Percentiles rank a stretch among this genome's conserved stretches.
These are phyloP conservation scores for Aphelocoma californica DNA, from an alignment of 2,797 vertebrate species.

Conservation along the genomic window DNA sequence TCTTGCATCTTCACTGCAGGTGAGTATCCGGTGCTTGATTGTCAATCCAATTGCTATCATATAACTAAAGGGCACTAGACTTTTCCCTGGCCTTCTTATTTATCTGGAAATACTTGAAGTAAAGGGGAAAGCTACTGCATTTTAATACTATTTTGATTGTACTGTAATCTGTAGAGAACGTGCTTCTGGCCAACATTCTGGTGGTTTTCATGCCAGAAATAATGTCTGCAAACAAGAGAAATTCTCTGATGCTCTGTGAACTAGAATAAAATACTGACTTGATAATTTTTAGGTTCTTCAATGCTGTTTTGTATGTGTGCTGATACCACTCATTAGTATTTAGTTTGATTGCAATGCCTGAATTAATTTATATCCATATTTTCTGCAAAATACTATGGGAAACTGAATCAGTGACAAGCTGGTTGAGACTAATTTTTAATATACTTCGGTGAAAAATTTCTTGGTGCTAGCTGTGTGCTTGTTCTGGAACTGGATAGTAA, in stretches of 20 bases:
- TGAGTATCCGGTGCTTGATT: not conserved
- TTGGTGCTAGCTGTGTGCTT: not conserved
- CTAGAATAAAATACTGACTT: not conserved
- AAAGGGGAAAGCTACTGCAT: not conserved
- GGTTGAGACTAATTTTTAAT: not conserved
- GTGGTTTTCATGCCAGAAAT: not conserved
- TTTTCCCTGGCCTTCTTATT: not conserved
- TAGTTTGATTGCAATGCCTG: not conserved
- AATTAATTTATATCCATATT: not conserved
- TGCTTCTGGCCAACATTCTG: not conserved
- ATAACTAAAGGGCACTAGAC: not conserved
- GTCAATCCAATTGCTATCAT: not conserved
- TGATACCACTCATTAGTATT: not conserved
- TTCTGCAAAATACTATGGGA: not conserved
- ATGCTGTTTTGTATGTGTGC: not conserved
- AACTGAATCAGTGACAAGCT: not conserved
- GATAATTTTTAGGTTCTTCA: not conserved
- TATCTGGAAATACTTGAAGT: not conserved
- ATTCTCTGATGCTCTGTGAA: not conserved
- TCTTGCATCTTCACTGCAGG: not conserved
- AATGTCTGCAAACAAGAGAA: not conserved
- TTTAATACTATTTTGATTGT: not conserved
- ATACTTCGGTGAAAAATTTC: not conserved
- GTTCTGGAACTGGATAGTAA: not conserved
- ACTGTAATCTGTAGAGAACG: not conserved